A percentile compares a stretch with the other conserved stretches of the same genome.
phyloP scores from a whole-genome alignment of 2,888 invertebrate species.

The Melanostoma scalare region DNA sequence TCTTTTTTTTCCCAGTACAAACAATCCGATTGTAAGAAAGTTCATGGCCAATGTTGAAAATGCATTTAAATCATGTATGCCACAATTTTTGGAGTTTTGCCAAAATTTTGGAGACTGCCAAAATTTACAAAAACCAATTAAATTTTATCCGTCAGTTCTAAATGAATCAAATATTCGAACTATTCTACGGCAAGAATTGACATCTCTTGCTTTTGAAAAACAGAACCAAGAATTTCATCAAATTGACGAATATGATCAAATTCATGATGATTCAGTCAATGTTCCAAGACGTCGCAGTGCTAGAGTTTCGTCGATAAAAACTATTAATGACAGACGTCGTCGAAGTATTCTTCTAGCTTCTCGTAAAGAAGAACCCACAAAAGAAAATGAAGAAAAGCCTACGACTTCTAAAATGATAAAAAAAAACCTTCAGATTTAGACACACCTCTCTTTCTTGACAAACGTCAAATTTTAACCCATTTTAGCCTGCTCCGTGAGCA shows the following conservation, averaged over 20 bases:
- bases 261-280: no score
- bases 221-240: conserved; percentile 3
- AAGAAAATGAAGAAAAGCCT: conserved; percentile 13
- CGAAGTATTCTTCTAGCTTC: conserved; percentile 66
- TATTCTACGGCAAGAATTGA: conserved; percentile 66
- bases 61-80: conserved; percentile 74
- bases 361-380: conserved; percentile 19
- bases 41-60: conserved; percentile 75
- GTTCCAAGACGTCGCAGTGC: conserved; percentile 31
- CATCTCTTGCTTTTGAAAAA: conserved; percentile 30
- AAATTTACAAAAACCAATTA: conserved; percentile 3
- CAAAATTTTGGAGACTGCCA: conserved; percentile 54
- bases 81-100: conserved; percentile 73
- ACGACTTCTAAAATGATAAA: neutral
- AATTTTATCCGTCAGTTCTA: conserved; percentile 4
- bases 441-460: no score
- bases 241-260: no score
- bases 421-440: no score
- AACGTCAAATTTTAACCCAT: no score
- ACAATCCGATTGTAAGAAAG: conserved; percentile 76
- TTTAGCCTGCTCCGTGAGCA: no score
- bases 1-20: conserved; percentile 53
- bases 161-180: conserved; percentile 61
- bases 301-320: conserved; percentile 37
- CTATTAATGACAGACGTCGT: conserved; percentile 47